Evolutionary conservation across 2,113 vertebrate species (phyloP), one percentile per base, ranked within the genome.

Genomic region (zebrafish (Danio rerio)): DNA sequence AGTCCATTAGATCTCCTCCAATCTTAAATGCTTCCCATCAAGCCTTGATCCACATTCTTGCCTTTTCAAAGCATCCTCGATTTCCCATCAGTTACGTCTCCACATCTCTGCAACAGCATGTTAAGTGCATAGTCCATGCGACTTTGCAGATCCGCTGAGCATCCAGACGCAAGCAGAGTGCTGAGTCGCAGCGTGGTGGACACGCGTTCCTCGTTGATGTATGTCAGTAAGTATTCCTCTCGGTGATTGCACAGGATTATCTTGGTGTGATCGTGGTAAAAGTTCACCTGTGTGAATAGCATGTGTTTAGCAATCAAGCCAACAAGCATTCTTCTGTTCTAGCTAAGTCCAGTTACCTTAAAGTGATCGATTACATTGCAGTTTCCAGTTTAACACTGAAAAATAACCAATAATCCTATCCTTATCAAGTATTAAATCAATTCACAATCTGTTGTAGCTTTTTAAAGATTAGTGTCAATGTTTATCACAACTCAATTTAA

Each of bases 211-310:
- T 97, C 95, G 15, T 96, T 97, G 87, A 97, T 97, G 86, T 96
- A 97, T 0, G 95, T 97, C 77, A 97, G 93, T 15, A 97, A 89
- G 79, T 96, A 95, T 42, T 96, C 95, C 70, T 96, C 94, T 47
- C 83, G 94, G 78, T 95, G 94, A 87, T 86, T 95, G 86, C 95
- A 96, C 87, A 97, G 93, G 69, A 97, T 96, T 16, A 97, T 93
- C 88, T 97, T 97, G 0, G 95, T 97, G 87, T 97, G 96, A 86
- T 97, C 96, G 0, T 97, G 96, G 82, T 97, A 96, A 90, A 97
- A 97, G 81, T 97, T 97, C 68, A 97, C 96, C 96, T 97, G 83
- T 4, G 81, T 43, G 85, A 78, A 61, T 7, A 47, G 6, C 1
- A 16, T 9, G 45, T 3, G 11, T 21, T 82, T 40, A 83, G 53